Conservation (phyloP, 2,797 vertebrate genomes). For the Ataeniobius toweri region DNA sequence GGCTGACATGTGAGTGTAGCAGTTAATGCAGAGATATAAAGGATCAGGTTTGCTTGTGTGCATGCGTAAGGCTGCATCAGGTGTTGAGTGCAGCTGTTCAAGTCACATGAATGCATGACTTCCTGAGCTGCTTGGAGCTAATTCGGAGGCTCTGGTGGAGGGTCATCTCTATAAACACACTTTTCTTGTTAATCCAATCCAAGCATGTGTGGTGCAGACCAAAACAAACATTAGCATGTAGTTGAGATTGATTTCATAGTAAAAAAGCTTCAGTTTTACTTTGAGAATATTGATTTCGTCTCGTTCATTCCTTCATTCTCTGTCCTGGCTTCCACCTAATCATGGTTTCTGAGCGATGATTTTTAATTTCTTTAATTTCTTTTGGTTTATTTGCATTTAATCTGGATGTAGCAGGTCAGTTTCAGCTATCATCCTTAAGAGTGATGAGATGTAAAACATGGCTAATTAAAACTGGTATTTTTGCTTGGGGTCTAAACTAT, state of each 20-base stretch:
- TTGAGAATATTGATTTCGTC: not conserved
- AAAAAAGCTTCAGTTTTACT: not conserved
- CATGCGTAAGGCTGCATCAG: constrained; percentile 25
- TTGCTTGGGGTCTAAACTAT: constrained; percentile 35
- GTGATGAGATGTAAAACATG: not conserved
- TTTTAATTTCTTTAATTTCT: not conserved
- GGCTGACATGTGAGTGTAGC: not conserved
- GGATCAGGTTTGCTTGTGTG: constrained; percentile 2
- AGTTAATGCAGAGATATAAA: constrained; percentile 2
- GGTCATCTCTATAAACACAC: constrained; percentile 34
- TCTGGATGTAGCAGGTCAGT: not conserved
- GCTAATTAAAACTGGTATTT: constrained; percentile 33
- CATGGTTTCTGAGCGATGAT: not conserved
- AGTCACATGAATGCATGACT: constrained; percentile 55
- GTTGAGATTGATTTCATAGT: not conserved
- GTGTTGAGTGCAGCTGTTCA: constrained; percentile 63
- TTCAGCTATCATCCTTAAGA: not conserved
- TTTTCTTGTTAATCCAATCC: not conserved
- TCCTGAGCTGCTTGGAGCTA: constrained; percentile 29
- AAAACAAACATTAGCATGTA: not conserved
- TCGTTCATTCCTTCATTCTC: not conserved
- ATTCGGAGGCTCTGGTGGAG: constrained; percentile 12
- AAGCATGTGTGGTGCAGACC: not conserved
- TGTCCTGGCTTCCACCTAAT: not conserved
- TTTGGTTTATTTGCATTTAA: not conserved